Base-by-base conservation (phyloP, 2,113 vertebrate genomes). In the Telmatochromis sp. region DNA sequence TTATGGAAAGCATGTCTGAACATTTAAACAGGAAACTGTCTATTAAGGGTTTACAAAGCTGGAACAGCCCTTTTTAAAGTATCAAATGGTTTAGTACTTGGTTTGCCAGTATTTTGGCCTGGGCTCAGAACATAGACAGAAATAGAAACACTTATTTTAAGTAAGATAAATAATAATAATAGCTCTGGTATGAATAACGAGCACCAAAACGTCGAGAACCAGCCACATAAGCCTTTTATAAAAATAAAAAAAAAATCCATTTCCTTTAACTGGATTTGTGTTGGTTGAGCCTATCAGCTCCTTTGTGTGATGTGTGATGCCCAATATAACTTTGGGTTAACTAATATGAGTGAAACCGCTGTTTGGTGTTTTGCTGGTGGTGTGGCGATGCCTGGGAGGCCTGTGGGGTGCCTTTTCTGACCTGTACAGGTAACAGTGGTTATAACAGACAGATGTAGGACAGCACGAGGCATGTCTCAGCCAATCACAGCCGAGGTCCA, bases 401-500 rank as follows among this genome's bases (percentile, higher is more conserved):
- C 23, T 33, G 42, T 78, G 5, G 26, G 49, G 31, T 65, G 11
- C 9, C 47, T 15, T 7, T 45, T 63, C 53, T 57, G 35, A 1
- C 6, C 35, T 33, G 86, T 8, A 19, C 55, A 73, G 80, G 82
- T 90, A 70, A 86, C 81, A 51, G 9, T 12, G 33, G 60, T 33
- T 49, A 83, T 68, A n/a, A 82, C 23, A 35, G 35, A 78, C 26
- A 89, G 51, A 78, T 87, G 78, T 14, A 55, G 49, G 80, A 19
- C 40, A 79, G 37, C 87, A 13, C 84, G 49, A 87, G 83, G 65
- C 75, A 28, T 47, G 35, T 89, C 75, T 91, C 86, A 93, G 93
- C 95, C 95, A 95, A 95, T 95, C 95, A 94, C 87, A 78, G 81
- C 70, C 37, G 81, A 90, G 73, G 63, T 73, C n/a, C 80, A 65